phyloP scores from a whole-genome alignment of 2,113 vertebrate species.

The Propithecus coquereli region DNA sequence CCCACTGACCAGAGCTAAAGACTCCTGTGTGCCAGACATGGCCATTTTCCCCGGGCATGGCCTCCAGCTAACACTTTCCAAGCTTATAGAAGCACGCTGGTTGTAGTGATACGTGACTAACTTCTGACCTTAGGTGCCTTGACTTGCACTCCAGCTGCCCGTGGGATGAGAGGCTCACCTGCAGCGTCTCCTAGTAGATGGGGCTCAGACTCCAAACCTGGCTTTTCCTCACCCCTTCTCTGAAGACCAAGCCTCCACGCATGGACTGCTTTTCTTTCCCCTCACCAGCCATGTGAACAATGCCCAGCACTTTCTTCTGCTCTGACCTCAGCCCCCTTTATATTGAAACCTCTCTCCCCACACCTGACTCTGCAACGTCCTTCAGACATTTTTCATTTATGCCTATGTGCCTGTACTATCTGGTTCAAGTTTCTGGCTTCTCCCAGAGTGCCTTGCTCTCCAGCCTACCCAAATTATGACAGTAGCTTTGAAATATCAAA shows the following conservation, averaged over 20 bases:
- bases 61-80: neutral
- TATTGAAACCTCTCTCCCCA: neutral
- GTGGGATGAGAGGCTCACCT: neutral
- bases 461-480: neutral
- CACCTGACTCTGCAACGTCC: no score
- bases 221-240: neutral
- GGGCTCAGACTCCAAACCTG: no score
- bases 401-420: neutral
- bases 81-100: neutral
- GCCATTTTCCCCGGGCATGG: neutral
- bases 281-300: neutral
- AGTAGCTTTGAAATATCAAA: neutral
- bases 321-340: neutral
- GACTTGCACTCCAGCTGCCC: neutral
- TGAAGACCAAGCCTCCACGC: neutral
- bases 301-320: neutral
- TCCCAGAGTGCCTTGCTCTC: neutral
- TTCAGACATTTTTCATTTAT: neutral
- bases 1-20: neutral
- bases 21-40: neutral
- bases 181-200: neutral
- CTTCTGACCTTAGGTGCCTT: neutral
- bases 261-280: rapidly evolving
- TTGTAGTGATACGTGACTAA: neutral
- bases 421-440: neutral